Percentiles rank a stretch among this genome's conserved stretches.
Conservation (phyloP, 2,797 vertebrate genomes). For the Danio tinwini region DNA sequence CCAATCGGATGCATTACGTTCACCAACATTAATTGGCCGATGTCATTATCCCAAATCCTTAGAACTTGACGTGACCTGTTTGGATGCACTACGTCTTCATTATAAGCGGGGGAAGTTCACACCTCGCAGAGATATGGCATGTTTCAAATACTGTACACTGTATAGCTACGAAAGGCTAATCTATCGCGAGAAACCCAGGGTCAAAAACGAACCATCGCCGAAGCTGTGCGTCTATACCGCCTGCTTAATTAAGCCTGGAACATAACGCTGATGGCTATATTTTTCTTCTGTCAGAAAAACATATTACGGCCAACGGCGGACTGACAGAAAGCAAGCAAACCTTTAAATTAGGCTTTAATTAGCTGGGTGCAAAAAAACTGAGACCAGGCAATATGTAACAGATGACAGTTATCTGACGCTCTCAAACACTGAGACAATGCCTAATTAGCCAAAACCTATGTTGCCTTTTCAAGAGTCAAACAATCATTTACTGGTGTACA, state of each 20-base stretch:
- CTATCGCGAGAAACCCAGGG: slow-evolving; percentile 50
- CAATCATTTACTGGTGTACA: slow-evolving; percentile 42
- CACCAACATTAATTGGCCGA: slow-evolving; percentile 53
- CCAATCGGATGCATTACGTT: slow-evolving; percentile 18
- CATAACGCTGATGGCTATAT: slow-evolving; percentile 52
- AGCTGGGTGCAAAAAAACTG: slow-evolving; percentile 44
- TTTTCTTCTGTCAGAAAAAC: slow-evolving; percentile 52
- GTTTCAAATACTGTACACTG: slow-evolving; percentile 9
- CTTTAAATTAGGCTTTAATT: slow-evolving; percentile 51
- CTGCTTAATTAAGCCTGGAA: slow-evolving; percentile 61
- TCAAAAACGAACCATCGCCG: slow-evolving; percentile 46
- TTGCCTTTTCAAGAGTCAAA: slow-evolving; percentile 42
- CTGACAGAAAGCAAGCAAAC: slow-evolving; percentile 42
- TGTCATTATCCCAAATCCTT: slow-evolving; percentile 55
- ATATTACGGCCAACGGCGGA: slow-evolving; percentile 43
- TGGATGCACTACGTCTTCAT: slow-evolving; percentile 55
- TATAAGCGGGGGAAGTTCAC: slow-evolving; percentile 34
- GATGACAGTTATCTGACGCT: slow-evolving; percentile 34
- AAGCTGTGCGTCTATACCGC: slow-evolving; percentile 31
- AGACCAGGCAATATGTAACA: slow-evolving; percentile 29
- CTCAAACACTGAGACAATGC: slow-evolving; percentile 38
- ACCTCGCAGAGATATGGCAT: background rate
- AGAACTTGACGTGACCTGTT: slow-evolving; percentile 52
- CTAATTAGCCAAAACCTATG: slow-evolving; percentile 49
- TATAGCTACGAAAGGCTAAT: slow-evolving; percentile 47